These are phyloP conservation scores for Pheosia gnoma DNA, from an alignment of 2,888 invertebrate genomes.

Conservation along the genomic window DNA sequence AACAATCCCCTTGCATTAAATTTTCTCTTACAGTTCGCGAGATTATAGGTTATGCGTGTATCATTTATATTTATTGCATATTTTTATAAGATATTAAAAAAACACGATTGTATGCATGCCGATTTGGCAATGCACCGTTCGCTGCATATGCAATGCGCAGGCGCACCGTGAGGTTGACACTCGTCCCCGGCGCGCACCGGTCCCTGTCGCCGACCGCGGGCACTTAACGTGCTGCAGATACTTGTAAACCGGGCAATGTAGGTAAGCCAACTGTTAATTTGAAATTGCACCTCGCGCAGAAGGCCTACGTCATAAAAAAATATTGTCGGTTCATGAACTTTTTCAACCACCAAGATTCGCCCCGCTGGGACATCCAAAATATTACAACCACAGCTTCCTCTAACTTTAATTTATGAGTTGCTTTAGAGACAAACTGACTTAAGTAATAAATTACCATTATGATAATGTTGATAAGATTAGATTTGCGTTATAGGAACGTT, in stretches of 20 bases:
- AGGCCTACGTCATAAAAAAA: background rate
- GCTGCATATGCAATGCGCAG: background rate
- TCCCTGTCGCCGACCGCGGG: conserved; percentile 5
- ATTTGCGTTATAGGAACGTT: too few relatives aligned
- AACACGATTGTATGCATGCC: background rate
- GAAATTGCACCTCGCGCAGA: background rate
- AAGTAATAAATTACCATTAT: too few relatives aligned
- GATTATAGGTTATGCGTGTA: too few relatives aligned
- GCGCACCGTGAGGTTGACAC: background rate
- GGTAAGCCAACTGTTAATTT: background rate
- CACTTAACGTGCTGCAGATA: conserved; percentile 3
- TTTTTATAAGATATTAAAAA: too few relatives aligned
- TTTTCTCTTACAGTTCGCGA: too few relatives aligned
- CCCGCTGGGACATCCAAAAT: too few relatives aligned
- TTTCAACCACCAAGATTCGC: background rate
- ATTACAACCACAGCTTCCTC: too few relatives aligned
- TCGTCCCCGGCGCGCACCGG: background rate
- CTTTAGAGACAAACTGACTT: too few relatives aligned
- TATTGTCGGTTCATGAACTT: background rate
- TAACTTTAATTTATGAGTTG: too few relatives aligned
- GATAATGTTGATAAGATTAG: too few relatives aligned
- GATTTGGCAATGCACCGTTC: background rate
- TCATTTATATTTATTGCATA: too few relatives aligned
- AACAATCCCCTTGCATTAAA: too few relatives aligned
- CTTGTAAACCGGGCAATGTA: background rate